Evolutionary conservation across 2,888 invertebrate genomes (phyloP).

Genomic region (Drosophila anomelani): DNA sequence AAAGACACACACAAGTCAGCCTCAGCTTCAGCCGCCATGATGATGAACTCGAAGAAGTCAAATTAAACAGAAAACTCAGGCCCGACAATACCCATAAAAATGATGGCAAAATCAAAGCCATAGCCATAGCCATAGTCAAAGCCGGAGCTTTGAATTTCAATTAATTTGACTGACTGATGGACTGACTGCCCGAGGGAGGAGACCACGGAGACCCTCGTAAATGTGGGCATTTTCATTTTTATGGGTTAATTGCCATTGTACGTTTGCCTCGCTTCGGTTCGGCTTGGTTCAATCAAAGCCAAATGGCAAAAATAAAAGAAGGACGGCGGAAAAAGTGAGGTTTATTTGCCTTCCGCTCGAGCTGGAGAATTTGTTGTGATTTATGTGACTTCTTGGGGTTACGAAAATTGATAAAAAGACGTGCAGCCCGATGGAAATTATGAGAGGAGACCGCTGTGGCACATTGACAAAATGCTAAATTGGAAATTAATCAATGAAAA

Average conservation of each 20-base stretch:
- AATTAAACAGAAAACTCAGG: slow-evolving; percentile 69
- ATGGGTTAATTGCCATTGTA: slow-evolving; percentile 79
- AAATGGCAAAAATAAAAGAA: slow-evolving; percentile 52
- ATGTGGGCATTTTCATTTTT: slow-evolving; percentile 73
- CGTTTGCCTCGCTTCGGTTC: slow-evolving; percentile 25
- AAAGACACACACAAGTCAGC: slow-evolving; percentile 15
- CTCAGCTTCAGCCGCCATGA: slow-evolving; percentile 23
- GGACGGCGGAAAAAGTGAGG: slow-evolving; percentile 42
- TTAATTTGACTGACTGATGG: slow-evolving; percentile 61
- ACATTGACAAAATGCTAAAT: slow-evolving; percentile 69
- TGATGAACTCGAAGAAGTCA: slow-evolving; percentile 51
- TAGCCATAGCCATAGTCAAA: slow-evolving; percentile 15
- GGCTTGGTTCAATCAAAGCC: slow-evolving; percentile 60
- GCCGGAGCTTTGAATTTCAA: slow-evolving; percentile 70
- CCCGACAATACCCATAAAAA: slow-evolving; percentile 61
- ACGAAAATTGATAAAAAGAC: slow-evolving; percentile 30
- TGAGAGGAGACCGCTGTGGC: slow-evolving; percentile 35
- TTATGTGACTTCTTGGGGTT: slow-evolving; percentile 54
- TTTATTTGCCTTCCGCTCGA: slow-evolving; percentile 54
- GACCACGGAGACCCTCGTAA: slow-evolving; percentile 43
- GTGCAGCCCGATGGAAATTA: slow-evolving; percentile 9
- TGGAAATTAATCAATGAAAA: slow-evolving; percentile 72
- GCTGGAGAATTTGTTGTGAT: slow-evolving; percentile 49
- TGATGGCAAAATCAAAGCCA: slow-evolving; percentile 63
- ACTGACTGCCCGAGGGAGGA: slow-evolving; percentile 31